Conservation (phyloP, 2,113 vertebrate species). For the Daboia siamensis region DNA sequence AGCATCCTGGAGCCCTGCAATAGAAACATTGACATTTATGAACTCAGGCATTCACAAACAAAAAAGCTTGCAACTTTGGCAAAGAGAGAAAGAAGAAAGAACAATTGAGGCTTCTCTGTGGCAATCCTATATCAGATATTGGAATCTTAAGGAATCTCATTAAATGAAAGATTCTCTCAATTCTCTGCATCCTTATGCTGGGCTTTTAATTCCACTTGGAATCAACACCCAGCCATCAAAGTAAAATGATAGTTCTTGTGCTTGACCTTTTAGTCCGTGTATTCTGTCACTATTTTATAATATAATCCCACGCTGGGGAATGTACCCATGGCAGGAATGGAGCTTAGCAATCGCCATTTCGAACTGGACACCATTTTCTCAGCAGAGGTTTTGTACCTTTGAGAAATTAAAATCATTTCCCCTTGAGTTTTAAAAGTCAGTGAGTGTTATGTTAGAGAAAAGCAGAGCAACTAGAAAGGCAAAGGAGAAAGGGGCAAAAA, state of each 20-base stretch:
- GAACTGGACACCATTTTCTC: not conserved
- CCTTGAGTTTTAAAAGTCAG: not conserved
- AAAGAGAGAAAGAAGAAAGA: not conserved
- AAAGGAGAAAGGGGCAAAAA: not conserved
- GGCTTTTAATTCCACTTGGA: not conserved
- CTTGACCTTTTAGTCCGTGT: not conserved
- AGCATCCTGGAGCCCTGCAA: constrained; percentile 53
- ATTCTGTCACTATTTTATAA: not conserved
- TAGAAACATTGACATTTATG: constrained; percentile 64
- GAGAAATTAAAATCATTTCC: not conserved
- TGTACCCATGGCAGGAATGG: not conserved
- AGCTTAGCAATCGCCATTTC: not conserved
- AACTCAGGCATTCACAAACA: constrained; percentile 65
- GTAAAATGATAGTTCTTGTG: not conserved
- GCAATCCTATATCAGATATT: not conserved
- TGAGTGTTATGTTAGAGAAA: not conserved
- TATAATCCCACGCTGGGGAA: not conserved
- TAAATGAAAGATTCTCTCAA: constrained; percentile 2
- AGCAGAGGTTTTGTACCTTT: not conserved
- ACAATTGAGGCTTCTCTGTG: not conserved
- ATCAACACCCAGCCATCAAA: not conserved
- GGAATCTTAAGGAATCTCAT: not conserved
- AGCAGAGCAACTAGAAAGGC: not conserved
- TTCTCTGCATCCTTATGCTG: not conserved
- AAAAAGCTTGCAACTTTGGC: constrained; percentile 54